These are phyloP conservation scores for Hydrophis major DNA, from an alignment of 2,797 vertebrate genomes.

Conservation along the genomic window DNA sequence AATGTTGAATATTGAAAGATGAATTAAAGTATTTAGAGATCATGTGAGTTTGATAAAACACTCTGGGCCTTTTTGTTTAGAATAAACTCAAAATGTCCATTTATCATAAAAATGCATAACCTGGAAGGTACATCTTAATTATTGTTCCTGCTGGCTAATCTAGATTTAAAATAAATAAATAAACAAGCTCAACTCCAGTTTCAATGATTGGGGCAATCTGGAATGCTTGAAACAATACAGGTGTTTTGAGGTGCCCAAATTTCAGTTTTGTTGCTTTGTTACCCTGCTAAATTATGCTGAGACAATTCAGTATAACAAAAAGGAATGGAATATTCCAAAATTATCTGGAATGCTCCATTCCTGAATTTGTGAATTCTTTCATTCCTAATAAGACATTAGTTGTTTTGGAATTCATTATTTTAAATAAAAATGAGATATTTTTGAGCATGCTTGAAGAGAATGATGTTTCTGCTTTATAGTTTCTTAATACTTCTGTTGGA, in stretches of 20 bases:
- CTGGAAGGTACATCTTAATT: background rate
- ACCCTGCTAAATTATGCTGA: background rate
- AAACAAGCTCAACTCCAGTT: background rate
- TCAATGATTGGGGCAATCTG: background rate
- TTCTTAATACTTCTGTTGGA: slow-evolving; percentile 34
- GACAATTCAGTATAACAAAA: background rate
- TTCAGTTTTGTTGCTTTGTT: background rate
- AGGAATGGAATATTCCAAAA: background rate
- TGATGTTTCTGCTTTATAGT: background rate
- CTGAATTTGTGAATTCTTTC: background rate
- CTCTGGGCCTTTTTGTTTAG: background rate
- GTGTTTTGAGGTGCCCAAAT: background rate
- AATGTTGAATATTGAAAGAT: background rate
- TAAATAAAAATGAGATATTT: background rate
- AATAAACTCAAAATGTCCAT: background rate
- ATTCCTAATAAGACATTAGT: background rate
- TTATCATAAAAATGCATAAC: background rate
- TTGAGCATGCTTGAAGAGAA: background rate
- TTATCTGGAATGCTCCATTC: background rate
- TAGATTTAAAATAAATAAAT: background rate
- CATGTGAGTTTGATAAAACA: background rate
- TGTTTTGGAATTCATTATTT: background rate
- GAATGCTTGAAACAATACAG: background rate
- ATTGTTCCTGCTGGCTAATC: background rate
- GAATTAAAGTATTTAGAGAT: background rate